phyloP scores from a whole-genome alignment of 2,797 vertebrate species.

The Etheostoma perlongum region DNA sequence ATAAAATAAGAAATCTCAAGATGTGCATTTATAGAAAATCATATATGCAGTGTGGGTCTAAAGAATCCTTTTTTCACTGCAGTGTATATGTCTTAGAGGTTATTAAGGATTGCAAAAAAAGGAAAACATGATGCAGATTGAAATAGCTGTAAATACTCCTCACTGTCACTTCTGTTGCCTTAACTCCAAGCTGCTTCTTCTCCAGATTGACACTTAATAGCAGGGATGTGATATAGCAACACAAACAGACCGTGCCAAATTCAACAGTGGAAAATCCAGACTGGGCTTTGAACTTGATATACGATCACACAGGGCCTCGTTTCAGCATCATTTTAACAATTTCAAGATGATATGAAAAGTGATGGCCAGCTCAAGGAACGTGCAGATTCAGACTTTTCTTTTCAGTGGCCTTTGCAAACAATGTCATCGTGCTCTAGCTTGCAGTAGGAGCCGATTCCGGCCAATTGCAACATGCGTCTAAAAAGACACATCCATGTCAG shows the following conservation, averaged over 20 bases:
- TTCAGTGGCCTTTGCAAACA: neutral
- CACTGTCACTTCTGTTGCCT: neutral
- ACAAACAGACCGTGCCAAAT: slow-evolving; percentile 26
- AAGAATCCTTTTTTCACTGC: neutral
- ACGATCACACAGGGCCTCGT: neutral
- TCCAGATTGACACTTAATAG: slow-evolving; percentile 24
- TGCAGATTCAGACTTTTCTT: neutral
- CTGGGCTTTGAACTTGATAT: slow-evolving; percentile 33
- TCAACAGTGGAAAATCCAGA: slow-evolving; percentile 44
- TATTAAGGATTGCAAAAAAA: slow-evolving; percentile 1
- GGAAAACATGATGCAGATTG: neutral
- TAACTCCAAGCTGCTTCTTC: slow-evolving; percentile 13
- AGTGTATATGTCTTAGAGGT: neutral
- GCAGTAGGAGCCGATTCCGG: neutral
- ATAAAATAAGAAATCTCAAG: neutral
- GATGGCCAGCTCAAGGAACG: neutral
- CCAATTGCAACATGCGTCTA: neutral
- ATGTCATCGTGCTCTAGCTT: neutral
- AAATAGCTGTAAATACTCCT: slow-evolving; percentile 22
- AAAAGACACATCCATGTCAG: neutral
- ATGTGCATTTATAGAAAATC: slow-evolving; percentile 2
- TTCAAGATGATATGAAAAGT: slow-evolving; percentile 34
- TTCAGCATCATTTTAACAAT: slow-evolving; percentile 26
- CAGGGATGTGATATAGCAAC: slow-evolving; percentile 30
- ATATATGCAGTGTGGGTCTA: neutral